Evolutionary conservation across 1,140 invertebrate genomes (phyloP), one percentile per base, ranked within the genome.

Genomic region (Pseudomyrmex gracilis): DNA sequence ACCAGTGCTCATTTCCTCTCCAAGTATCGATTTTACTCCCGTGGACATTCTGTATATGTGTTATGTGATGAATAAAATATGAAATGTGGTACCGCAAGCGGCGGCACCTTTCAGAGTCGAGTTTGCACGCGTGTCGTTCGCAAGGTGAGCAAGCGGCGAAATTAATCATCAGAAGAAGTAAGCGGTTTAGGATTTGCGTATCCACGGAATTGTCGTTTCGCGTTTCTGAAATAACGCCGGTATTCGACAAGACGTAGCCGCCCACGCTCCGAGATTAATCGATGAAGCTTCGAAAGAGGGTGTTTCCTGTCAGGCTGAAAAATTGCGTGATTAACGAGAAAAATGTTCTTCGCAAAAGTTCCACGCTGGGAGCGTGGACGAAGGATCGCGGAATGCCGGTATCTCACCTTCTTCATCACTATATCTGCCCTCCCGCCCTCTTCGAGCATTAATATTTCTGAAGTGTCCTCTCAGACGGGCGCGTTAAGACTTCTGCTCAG

Each of bases 291-390:
- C 73, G 73, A 71, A 78, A 78, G 67, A 78, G 73, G 66, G 85
- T 86, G 73, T 86, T 84, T 73, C 67, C 73, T 71, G 85, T 83
- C 85, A 78, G 60, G 43, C 22, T 86, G 82, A 86, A 84, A 66
- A 84, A 86, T 86, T 71, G 53, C 85, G 51, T 76, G 73, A 77
- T 86, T 83, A 84, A 83, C 57, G 66, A 85, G 78, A 85, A 76
- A 85, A 85, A 85, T 85, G 71, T 83, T 34, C 47, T 71, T 47
- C 8, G 84, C 80, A 73, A 83, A 83, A 76, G 80, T 83, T 82
- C n/a, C 55, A 2, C 51, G 51, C 61, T 45, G 61, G 55, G 70
- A 85, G 53, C 15, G 55, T 34, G 78, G 47, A 57, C 47, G 71
- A 66, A 43, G 55, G 63, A 73, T 68, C 51, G 53, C 68, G 53